phyloP scores from a whole-genome alignment of 2,888 invertebrate species.

The Acronicta alni region DNA sequence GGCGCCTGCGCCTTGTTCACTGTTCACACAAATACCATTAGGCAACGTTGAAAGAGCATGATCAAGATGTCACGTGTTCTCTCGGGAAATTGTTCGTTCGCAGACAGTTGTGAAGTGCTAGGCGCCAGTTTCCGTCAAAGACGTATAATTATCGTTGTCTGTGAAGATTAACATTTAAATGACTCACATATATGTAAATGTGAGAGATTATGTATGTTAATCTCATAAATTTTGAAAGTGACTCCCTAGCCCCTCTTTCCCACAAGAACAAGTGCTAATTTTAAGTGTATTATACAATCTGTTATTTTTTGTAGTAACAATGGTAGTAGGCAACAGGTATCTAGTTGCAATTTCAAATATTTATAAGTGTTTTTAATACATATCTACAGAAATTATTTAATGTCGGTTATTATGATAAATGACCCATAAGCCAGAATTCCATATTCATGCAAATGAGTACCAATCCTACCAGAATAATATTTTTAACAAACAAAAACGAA shows the following conservation, averaged over 20 bases:
- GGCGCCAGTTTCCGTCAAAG: neutral
- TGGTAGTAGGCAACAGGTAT: constrained; percentile 41
- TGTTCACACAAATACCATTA: constrained; percentile 55
- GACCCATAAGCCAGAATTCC: neutral
- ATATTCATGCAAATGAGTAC: constrained; percentile 22
- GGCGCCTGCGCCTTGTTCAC: constrained; percentile 90
- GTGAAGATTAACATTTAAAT: neutral
- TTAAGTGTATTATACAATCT: constrained; percentile 46
- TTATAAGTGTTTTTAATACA: constrained; percentile 5
- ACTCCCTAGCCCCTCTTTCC: constrained; percentile 10
- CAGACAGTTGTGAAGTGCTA: constrained; percentile 23
- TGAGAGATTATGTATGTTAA: neutral
- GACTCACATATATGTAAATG: too few relatives aligned
- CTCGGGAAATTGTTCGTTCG: constrained; percentile 33
- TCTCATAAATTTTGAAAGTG: neutral
- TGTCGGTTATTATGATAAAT: constrained; percentile 3
- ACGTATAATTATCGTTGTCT: too few relatives aligned
- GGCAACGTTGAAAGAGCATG: neutral
- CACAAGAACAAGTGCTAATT: constrained; percentile 35
- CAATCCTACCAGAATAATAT: neutral
- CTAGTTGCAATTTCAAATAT: constrained; percentile 14
- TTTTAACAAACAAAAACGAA: too few relatives aligned
- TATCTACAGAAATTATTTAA: constrained; percentile 16
- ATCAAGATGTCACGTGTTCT: constrained; percentile 27
- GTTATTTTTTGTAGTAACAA: constrained; percentile 29